A percentile compares a stretch with the other conserved stretches of the same genome.
Conservation (phyloP, 1,140 invertebrate species). For the Uloborus diversus region DNA sequence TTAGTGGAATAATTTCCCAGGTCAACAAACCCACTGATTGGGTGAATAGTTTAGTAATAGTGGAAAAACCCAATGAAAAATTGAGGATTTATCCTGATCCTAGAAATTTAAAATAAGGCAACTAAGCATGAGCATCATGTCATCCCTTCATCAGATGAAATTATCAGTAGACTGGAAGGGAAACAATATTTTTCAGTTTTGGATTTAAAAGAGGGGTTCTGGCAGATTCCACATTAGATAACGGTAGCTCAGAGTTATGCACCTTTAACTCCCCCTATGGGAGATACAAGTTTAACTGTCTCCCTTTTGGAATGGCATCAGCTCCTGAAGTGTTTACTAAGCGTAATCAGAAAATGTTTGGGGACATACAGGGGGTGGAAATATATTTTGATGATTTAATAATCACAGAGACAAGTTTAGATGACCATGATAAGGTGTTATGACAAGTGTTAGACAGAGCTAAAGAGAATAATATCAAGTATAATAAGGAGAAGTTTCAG, state of each 20-base stretch:
- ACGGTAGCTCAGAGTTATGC: constrained; percentile 1
- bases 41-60: constrained; percentile 57
- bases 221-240: constrained; percentile 5
- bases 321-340: constrained; percentile 61
- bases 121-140: constrained; percentile 50
- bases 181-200: constrained; percentile 16
- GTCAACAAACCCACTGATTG: constrained; percentile 61
- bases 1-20: constrained; percentile 60
- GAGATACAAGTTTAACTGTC: constrained; percentile 64
- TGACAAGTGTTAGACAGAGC: background rate
- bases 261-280: constrained; percentile 56
- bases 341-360: background rate
- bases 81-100: constrained; percentile 58
- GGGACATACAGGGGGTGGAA: background rate
- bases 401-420: background rate
- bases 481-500: background rate
- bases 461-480: background rate
- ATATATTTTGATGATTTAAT: background rate
- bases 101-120: constrained; percentile 60
- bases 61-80: constrained; percentile 53
- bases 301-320: constrained; percentile 67
- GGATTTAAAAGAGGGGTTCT: constrained; percentile 24
- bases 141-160: constrained; percentile 24
- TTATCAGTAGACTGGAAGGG: constrained; percentile 3
- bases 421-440: background rate